Percentiles rank a stretch among this genome's conserved stretches.
Conservation (phyloP, 2,888 invertebrate genomes). For the Tinea semifulvella region DNA sequence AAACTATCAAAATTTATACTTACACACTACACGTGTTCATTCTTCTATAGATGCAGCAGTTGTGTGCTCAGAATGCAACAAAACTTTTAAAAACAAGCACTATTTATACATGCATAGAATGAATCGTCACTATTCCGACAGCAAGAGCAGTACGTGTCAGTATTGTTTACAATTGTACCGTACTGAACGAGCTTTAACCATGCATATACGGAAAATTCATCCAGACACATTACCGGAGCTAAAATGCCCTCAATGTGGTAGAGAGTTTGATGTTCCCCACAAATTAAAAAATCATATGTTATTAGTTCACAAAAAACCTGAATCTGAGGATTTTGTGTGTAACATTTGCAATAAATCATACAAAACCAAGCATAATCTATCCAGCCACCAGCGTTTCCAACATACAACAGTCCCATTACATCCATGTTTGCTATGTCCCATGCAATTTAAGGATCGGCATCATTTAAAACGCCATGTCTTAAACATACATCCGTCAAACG, state of each 20-base stretch:
- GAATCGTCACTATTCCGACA: constrained; percentile 58
- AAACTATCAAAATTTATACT: constrained; percentile 51
- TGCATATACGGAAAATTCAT: constrained; percentile 50
- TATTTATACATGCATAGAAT: constrained; percentile 58
- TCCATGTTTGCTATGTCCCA: constrained; percentile 52
- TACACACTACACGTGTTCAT: constrained; percentile 53
- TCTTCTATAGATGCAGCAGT: constrained; percentile 53
- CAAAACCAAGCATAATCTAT: constrained; percentile 46
- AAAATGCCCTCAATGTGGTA: constrained; percentile 49
- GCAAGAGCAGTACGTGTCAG: constrained; percentile 52
- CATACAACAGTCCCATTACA: constrained; percentile 47
- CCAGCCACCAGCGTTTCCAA: constrained; percentile 47
- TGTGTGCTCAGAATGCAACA: constrained; percentile 49
- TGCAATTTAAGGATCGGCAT: constrained; percentile 54
- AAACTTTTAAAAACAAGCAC: constrained; percentile 56
- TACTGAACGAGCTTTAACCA: constrained; percentile 45
- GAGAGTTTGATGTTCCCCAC: constrained; percentile 49
- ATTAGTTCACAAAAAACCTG: constrained; percentile 35
- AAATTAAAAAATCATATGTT: constrained; percentile 50
- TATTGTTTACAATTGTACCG: constrained; percentile 53
- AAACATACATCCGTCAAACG: constrained; percentile 54
- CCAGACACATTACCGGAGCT: constrained; percentile 49
- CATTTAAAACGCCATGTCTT: constrained; percentile 57
- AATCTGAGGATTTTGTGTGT: constrained; percentile 48
- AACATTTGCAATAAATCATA: constrained; percentile 48